Percentiles rank a stretch among this genome's conserved stretches.
These are phyloP conservation scores for Andrena trimmerana DNA, from an alignment of 2,888 invertebrate genomes.

Conservation along the genomic window DNA sequence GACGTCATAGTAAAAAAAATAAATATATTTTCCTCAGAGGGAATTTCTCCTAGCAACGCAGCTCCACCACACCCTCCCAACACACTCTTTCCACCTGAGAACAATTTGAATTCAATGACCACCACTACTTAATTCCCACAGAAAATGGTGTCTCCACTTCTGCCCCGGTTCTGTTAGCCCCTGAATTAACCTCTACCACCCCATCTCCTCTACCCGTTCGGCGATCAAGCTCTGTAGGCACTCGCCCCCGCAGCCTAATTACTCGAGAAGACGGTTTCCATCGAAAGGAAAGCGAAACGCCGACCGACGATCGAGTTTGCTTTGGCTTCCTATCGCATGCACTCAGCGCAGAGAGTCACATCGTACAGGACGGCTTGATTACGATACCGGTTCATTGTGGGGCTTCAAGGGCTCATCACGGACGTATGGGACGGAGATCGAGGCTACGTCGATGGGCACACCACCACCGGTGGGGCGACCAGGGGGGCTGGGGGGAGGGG, in stretches of 20 bases:
- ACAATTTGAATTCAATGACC: too few species aligned
- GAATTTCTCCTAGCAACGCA: too few species aligned
- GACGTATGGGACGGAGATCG: conserved; percentile 61
- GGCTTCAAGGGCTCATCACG: conserved; percentile 75
- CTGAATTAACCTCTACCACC: too few species aligned
- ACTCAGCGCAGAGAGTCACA: conserved; percentile 64
- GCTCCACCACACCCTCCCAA: too few species aligned
- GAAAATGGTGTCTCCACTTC: too few species aligned
- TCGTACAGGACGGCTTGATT: conserved; percentile 57
- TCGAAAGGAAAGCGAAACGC: conserved; percentile 53
- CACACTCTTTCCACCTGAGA: too few species aligned
- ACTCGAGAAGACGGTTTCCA: conserved; percentile 9
- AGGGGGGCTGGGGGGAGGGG: not conserved
- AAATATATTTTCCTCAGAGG: too few species aligned
- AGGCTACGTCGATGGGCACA: conserved; percentile 52
- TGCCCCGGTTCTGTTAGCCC: too few species aligned
- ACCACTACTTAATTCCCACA: too few species aligned
- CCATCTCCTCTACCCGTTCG: too few species aligned
- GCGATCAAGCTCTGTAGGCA: too few species aligned
- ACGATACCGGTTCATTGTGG: conserved; percentile 70
- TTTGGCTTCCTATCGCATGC: conserved; percentile 75
- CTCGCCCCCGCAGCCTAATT: not conserved
- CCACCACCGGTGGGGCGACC: not conserved
- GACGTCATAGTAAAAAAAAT: too few species aligned
- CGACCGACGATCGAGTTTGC: conserved; percentile 55